A percentile compares a stretch with the other conserved stretches of the same genome.
Evolutionary conservation across 2,113 vertebrate species (phyloP).

Genomic region (Neoarius graeffei): DNA sequence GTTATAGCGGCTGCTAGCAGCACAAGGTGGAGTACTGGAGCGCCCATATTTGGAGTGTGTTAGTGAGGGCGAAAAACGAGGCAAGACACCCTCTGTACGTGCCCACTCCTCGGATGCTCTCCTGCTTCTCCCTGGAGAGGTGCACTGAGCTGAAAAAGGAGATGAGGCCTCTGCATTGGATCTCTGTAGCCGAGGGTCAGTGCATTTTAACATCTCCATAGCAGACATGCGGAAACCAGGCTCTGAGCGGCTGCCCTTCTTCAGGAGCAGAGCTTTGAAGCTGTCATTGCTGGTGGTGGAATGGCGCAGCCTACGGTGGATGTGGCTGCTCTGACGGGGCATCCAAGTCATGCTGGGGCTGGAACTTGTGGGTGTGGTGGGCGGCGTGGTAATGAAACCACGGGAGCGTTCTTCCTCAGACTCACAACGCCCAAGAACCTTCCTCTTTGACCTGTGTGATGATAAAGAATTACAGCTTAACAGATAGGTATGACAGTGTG

Average conservation of each 20-base stretch:
- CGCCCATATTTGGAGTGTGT: slow-evolving; percentile 72
- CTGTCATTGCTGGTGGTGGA: slow-evolving; percentile 81
- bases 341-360: slow-evolving; percentile 65
- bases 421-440: slow-evolving; percentile 88
- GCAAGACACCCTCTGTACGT: slow-evolving; percentile 78
- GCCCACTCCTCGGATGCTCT: slow-evolving; percentile 82
- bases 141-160: slow-evolving; percentile 59
- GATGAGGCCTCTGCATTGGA: slow-evolving; percentile 39
- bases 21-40: slow-evolving; percentile 85
- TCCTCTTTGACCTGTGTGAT: slow-evolving; percentile 87
- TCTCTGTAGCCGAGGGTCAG: slow-evolving; percentile 76
- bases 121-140: slow-evolving; percentile 64
- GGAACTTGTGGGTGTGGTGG: slow-evolving; percentile 74
- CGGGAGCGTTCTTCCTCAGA: slow-evolving; percentile 76
- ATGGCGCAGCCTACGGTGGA: slow-evolving; percentile 69
- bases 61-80: slow-evolving; percentile 70
- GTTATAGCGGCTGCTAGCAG: slow-evolving; percentile 84
- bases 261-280: slow-evolving; percentile 91
- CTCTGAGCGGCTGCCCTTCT: slow-evolving; percentile 83
- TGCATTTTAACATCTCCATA: slow-evolving; percentile 81
- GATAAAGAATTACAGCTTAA: slow-evolving; percentile 1
- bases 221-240: slow-evolving; percentile 84
- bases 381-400: slow-evolving; percentile 70
- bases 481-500: background rate
- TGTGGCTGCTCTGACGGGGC: slow-evolving; percentile 73